A percentile compares a stretch with the other conserved stretches of the same genome.
phyloP scores from a whole-genome alignment of 2,797 vertebrate species.

The Aythya fuligula region DNA sequence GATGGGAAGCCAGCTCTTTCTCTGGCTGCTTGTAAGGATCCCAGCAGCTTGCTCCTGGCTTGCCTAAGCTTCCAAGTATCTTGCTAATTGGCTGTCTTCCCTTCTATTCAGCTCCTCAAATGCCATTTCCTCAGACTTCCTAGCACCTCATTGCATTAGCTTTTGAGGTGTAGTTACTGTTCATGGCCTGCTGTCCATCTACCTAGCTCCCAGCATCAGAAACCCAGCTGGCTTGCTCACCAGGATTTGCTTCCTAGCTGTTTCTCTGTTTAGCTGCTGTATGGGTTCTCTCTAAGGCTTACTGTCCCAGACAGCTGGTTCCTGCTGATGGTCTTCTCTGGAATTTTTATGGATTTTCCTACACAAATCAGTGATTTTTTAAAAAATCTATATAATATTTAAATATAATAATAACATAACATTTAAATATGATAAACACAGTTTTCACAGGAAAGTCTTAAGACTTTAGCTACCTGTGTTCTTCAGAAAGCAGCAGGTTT shows the following conservation, averaged over 20 bases:
- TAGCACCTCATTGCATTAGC: background rate
- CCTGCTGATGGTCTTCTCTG: background rate
- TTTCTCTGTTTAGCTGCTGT: background rate
- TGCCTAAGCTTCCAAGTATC: background rate
- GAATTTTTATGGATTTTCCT: background rate
- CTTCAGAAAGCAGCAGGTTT: background rate
- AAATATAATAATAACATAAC: background rate
- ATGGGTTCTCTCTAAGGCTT: background rate
- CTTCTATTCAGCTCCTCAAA: background rate
- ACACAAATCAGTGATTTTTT: background rate
- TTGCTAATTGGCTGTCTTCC: background rate
- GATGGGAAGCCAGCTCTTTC: slow-evolving; percentile 18
- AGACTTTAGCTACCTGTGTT: background rate
- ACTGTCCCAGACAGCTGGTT: background rate
- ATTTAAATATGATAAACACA: background rate
- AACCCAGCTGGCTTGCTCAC: background rate
- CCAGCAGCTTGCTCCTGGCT: background rate
- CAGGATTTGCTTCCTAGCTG: background rate
- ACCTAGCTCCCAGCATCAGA: background rate
- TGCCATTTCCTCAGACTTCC: background rate
- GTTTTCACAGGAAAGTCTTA: background rate
- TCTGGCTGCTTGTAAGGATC: background rate
- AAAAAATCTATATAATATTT: no score
- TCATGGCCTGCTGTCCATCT: background rate
- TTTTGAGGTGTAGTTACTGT: background rate